These are phyloP conservation scores for Premnoplex brunnescens DNA, from an alignment of 2,797 vertebrate genomes.

Conservation along the genomic window DNA sequence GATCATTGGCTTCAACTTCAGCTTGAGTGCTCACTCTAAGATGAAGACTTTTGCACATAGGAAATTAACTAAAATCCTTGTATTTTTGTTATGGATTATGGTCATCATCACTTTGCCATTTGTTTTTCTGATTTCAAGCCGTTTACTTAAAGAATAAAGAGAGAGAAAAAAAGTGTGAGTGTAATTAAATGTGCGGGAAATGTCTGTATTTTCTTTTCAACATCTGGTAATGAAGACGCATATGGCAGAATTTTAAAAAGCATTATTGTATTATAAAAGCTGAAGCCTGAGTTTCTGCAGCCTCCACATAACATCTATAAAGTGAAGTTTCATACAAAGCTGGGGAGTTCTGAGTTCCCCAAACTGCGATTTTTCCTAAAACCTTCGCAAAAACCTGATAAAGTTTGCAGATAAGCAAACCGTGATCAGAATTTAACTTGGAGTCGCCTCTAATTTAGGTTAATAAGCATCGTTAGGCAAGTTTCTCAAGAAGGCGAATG, in stretches of 20 bases:
- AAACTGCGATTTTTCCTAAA: not conserved
- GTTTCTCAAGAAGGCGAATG: accelerated
- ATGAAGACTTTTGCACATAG: not conserved
- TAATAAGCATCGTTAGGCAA: not conserved
- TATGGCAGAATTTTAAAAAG: not conserved
- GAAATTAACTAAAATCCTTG: not conserved
- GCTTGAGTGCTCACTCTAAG: not conserved
- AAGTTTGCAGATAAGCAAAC: not conserved
- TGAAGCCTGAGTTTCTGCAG: not conserved
- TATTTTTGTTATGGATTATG: not conserved
- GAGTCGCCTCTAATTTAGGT: not conserved
- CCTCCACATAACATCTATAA: not conserved
- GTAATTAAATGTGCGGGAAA: not conserved
- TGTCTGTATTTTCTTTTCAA: not conserved
- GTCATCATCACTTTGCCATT: not conserved
- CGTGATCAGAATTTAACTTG: accelerated
- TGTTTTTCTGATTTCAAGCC: not conserved
- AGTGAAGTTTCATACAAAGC: not conserved
- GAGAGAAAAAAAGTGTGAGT: not conserved
- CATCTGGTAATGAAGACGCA: not conserved
- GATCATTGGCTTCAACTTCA: not conserved
- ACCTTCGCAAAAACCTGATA: not conserved
- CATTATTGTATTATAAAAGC: not conserved
- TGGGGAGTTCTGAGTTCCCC: not conserved
- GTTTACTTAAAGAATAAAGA: not conserved